These are phyloP conservation scores for Mamestra brassicae DNA, from an alignment of 2,888 invertebrate species.

Conservation along the genomic window DNA sequence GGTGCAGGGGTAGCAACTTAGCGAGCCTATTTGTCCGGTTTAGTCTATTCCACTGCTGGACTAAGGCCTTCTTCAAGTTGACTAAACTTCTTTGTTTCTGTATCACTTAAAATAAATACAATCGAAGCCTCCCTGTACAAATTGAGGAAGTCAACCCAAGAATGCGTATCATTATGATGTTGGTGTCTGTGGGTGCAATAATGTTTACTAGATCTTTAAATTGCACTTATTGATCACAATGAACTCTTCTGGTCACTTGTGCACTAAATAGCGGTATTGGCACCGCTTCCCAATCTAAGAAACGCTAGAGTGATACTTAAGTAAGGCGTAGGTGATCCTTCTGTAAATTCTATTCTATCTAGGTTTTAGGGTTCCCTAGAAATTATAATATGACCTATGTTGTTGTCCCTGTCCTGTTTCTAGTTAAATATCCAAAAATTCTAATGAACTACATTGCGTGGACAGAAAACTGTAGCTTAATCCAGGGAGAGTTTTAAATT, in stretches of 20 bases:
- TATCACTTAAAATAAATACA: too few species aligned
- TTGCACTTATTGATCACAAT: conserved; percentile 2
- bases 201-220: not conserved
- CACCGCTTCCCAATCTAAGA: conserved; percentile 33
- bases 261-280: conserved; percentile 22
- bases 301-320: not conserved
- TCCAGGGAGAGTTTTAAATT: too few species aligned
- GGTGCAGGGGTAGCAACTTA: not conserved
- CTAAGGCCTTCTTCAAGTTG: not conserved
- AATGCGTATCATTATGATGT: not conserved
- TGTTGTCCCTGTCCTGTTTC: not conserved
- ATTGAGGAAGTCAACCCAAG: too few species aligned
- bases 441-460: not conserved
- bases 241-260: conserved; percentile 7
- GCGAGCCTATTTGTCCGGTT: not conserved
- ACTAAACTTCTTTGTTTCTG: not conserved
- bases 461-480: not conserved
- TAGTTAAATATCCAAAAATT: not conserved
- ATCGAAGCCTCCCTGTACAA: not conserved
- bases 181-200: not conserved
- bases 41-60: too few species aligned
- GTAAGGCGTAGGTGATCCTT: not conserved
- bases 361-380: not conserved
- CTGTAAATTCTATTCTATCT: too few species aligned
- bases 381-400: too few species aligned